A percentile compares a stretch with the other conserved stretches of the same genome.
These are phyloP conservation scores for Tragelaphus scriptus DNA, from an alignment of 2,113 vertebrate genomes.

Conservation along the genomic window DNA sequence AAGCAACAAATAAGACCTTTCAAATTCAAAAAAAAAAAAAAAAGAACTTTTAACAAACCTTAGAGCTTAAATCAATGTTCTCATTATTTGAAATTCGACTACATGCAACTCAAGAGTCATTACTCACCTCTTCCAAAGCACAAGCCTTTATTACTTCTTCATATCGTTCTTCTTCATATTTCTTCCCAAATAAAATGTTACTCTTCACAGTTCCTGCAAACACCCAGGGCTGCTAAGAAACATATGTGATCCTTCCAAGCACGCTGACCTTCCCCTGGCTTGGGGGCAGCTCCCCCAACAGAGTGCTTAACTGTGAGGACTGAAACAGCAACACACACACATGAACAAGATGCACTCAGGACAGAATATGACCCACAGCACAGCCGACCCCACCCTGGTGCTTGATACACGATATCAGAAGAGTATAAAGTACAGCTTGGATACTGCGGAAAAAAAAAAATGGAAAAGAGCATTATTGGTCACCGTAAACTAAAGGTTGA, in stretches of 20 bases:
- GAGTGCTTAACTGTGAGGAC: slow-evolving; percentile 91
- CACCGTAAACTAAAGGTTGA: background rate
- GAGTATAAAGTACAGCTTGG: background rate
- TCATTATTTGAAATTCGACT: background rate
- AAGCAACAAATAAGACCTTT: background rate
- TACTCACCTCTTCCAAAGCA: slow-evolving; percentile 90
- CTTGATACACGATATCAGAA: accelerated
- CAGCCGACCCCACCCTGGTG: accelerated
- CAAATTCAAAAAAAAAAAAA: background rate
- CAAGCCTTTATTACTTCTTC: slow-evolving; percentile 90
- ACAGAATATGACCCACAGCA: accelerated
- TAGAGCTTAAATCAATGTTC: accelerated
- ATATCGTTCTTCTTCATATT: slow-evolving; percentile 88
- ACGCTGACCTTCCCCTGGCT: slow-evolving; percentile 78
- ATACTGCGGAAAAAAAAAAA: background rate
- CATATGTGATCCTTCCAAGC: slow-evolving; percentile 89
- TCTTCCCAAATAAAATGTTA: slow-evolving; percentile 96
- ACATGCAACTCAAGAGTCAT: background rate
- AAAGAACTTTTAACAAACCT: background rate
- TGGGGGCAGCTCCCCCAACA: slow-evolving; percentile 90
- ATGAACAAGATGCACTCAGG: accelerated
- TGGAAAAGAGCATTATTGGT: background rate
- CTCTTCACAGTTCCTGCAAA: slow-evolving; percentile 93
- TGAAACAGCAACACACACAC: slow-evolving; percentile 39
- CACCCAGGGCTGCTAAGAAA: slow-evolving; percentile 95